These are phyloP conservation scores for Scaptomyza hsui DNA, from an alignment of 1,140 invertebrate species.

Conservation along the genomic window DNA sequence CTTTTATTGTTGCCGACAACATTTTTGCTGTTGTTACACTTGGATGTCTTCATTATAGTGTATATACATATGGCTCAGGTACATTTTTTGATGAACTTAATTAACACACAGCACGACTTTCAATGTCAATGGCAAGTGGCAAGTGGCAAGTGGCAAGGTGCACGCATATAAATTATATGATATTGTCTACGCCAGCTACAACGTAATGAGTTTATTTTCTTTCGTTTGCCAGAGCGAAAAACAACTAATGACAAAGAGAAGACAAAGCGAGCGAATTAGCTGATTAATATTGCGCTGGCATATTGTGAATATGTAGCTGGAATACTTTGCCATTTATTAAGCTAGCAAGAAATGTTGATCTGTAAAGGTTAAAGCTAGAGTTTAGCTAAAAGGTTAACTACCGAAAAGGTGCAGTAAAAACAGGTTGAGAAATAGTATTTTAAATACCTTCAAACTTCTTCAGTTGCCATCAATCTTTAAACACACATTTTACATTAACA, in stretches of 20 bases:
- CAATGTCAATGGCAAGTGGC: constrained; percentile 73
- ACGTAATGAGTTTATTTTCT: constrained; percentile 68
- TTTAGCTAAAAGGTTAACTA: neutral
- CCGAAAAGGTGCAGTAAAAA: neutral
- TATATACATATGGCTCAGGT: constrained; percentile 16
- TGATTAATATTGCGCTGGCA: constrained; percentile 45
- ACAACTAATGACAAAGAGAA: constrained; percentile 41
- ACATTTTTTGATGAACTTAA: constrained; percentile 65
- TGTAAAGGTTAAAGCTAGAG: neutral
- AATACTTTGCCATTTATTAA: constrained; percentile 3
- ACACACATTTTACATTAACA: constrained; percentile 64
- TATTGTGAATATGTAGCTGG: constrained; percentile 30
- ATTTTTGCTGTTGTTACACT: constrained; percentile 38
- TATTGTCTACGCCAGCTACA: constrained; percentile 3
- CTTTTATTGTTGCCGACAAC: constrained; percentile 59
- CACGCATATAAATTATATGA: constrained; percentile 49
- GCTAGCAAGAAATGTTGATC: neutral
- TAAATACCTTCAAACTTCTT: neutral
- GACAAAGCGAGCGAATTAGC: neutral
- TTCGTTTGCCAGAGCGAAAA: constrained; percentile 49
- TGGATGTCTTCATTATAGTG: constrained; percentile 60
- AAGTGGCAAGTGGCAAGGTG: constrained; percentile 27
- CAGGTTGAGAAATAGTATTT: neutral
- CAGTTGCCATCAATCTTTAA: constrained; percentile 37
- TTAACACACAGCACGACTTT: constrained; percentile 72